Percentiles rank a stretch among this genome's conserved stretches.
phyloP scores from a whole-genome alignment of 2,113 vertebrate species.

The Microcebus tavaratra region DNA sequence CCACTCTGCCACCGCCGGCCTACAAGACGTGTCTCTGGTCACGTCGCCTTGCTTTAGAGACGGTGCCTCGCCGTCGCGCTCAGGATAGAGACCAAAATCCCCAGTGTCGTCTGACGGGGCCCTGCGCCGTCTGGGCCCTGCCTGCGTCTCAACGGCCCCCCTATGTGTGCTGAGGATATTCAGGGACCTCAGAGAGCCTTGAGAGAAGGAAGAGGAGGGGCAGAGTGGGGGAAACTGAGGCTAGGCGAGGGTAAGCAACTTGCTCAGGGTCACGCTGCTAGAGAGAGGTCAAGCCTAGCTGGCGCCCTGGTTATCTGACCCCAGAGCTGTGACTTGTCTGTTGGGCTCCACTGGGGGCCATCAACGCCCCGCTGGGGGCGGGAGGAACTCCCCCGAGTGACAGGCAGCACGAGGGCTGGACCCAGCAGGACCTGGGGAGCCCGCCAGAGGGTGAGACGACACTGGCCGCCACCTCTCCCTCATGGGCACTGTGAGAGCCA shows the following conservation, averaged over 20 bases:
- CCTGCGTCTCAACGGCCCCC: background rate
- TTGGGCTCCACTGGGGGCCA: background rate
- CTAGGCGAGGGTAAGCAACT: fast-evolving
- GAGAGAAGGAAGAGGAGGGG: background rate
- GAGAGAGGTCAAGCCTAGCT: fast-evolving
- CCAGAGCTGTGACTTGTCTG: no score
- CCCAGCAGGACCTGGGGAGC: background rate
- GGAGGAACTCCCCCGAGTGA: background rate
- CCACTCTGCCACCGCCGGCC: fast-evolving
- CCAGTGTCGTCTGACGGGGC: fast-evolving
- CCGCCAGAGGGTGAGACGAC: background rate
- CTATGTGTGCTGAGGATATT: fast-evolving
- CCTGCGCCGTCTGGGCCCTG: fast-evolving
- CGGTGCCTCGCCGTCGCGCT: fast-evolving
- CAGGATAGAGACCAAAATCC: fast-evolving
- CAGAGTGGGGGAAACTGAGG: background rate
- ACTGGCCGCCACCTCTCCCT: background rate
- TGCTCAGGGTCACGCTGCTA: no score
- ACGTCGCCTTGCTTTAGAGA: fast-evolving
- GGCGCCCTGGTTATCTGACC: fast-evolving
- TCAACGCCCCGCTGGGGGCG: fast-evolving
- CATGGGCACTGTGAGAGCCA: fast-evolving
- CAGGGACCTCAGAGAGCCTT: background rate
- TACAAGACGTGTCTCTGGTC: background rate
- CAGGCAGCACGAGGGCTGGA: background rate